Evolutionary conservation across 2,113 vertebrate species (phyloP).

Genomic region (Gobio gobio): DNA sequence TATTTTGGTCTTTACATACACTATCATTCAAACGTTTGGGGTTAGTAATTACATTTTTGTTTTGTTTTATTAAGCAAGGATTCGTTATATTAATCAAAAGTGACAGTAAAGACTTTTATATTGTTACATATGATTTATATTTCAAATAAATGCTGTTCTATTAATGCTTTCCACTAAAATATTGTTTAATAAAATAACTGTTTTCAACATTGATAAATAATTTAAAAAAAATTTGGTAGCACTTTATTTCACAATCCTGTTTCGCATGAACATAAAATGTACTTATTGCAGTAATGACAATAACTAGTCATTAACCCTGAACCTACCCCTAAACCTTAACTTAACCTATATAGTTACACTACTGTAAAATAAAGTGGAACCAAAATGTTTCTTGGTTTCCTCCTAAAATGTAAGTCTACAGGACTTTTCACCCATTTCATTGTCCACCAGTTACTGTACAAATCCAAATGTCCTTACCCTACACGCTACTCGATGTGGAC

Average conservation of each 20-base stretch:
- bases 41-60: neutral
- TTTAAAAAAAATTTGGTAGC: too few species aligned
- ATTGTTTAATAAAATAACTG: too few species aligned
- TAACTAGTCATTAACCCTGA: too few species aligned
- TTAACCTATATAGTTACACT: too few species aligned
- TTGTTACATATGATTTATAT: neutral
- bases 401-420: neutral
- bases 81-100: neutral
- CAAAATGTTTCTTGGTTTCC: neutral
- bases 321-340: too few species aligned
- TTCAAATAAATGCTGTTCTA: neutral
- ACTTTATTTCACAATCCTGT: too few species aligned
- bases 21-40: too few species aligned
- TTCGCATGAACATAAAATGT: too few species aligned
- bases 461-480: constrained; percentile 74
- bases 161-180: too few species aligned
- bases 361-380: too few species aligned
- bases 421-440: neutral
- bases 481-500: constrained; percentile 86
- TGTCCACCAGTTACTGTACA: neutral
- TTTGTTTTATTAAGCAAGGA: neutral
- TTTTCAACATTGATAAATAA: too few species aligned
- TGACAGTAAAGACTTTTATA: neutral
- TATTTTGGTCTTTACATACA: neutral
- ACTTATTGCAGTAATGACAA: too few species aligned